Conservation (phyloP, 2,888 invertebrate species). For the Acanthosoma haemorrhoidale region DNA sequence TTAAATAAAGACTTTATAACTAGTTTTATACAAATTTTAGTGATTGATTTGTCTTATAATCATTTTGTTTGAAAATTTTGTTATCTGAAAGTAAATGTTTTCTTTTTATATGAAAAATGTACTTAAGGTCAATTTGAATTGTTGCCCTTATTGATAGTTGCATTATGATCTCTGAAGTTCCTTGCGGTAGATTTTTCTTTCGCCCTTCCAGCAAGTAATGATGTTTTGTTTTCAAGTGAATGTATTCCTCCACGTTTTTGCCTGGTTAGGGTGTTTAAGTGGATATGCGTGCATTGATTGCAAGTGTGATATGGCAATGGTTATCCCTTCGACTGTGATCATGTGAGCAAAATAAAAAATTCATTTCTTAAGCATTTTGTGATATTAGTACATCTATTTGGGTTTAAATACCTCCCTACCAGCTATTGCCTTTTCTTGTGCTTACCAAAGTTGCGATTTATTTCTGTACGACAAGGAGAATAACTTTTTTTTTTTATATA, state of each 20-base stretch:
- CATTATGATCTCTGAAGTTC: slow-evolving; percentile 29
- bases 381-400: slow-evolving; percentile 21
- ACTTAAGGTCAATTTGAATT: slow-evolving; percentile 25
- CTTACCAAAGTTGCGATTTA: slow-evolving; percentile 28
- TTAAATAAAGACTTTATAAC: slow-evolving; percentile 2
- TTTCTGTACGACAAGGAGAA: slow-evolving; percentile 33
- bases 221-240: background rate
- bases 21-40: slow-evolving; percentile 7
- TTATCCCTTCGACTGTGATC: slow-evolving; percentile 19
- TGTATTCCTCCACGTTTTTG: background rate
- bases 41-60: background rate
- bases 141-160: background rate
- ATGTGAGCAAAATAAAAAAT: slow-evolving; percentile 20
- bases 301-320: slow-evolving; percentile 4
- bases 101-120: slow-evolving; percentile 11
- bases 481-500: background rate
- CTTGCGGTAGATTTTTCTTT: slow-evolving; percentile 20
- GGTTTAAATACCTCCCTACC: slow-evolving; percentile 17
- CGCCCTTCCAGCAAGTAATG: background rate
- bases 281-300: slow-evolving; percentile 12
- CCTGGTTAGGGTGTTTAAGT: background rate
- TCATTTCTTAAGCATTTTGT: slow-evolving; percentile 25
- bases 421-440: slow-evolving; percentile 29
- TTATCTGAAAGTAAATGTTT: too few relatives aligned
- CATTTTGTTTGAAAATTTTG: too few relatives aligned